Base-by-base conservation (phyloP, 2,113 vertebrate species). In the Pteropus alecto region DNA sequence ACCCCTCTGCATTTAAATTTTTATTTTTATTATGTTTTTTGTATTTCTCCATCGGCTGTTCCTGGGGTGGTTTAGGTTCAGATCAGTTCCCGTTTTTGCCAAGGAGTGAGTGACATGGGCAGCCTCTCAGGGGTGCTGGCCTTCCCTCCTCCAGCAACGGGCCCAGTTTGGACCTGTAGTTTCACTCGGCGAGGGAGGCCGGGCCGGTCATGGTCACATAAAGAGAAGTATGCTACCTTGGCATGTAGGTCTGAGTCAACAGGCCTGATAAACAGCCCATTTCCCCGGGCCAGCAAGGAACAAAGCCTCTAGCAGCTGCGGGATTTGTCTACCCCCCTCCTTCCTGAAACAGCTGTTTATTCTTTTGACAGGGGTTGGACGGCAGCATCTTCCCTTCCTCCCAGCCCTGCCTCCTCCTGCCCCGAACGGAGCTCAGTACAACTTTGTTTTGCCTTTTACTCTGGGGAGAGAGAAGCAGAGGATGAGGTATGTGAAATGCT, bases 351-450 rank as follows among this genome's bases (percentile, higher is more conserved):
- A 90, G 96, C 92, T 97, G 92, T 96, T 96, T 91, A 74, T 96
- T 97, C 93, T 97, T 96, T 97, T 96, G 96, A 94, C 95, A 97
- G 97, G 95, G 95, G 92, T 54, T 96, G 94, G 97, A 95, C 92
- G 6, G 0, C 81, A 28, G 79, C 22, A 95, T 79, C 74, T 98
- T 93, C 60, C 77, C 84, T 96, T 87, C 82, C 83, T 97, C 95
- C 74, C 21, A 81, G 84, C 78, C 90, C 90, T 56, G 93, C 96
- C 88, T 96, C 84, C 73, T 96, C 33, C 96, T 82, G 73, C 78
- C 30, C 78, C 30, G 71, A 84, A 38, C n/a, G 0, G 24, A 82
- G 70, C 90, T 83, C 73, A 10, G 3, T n/a, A 93, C 92, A 70
- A 89, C 83, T 70, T 60, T 30, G 83, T 67, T 91, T 67, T 71